Percentiles rank a stretch among this genome's conserved stretches.
phyloP scores from a whole-genome alignment of 2,113 vertebrate species.

The Pao palembangensis region DNA sequence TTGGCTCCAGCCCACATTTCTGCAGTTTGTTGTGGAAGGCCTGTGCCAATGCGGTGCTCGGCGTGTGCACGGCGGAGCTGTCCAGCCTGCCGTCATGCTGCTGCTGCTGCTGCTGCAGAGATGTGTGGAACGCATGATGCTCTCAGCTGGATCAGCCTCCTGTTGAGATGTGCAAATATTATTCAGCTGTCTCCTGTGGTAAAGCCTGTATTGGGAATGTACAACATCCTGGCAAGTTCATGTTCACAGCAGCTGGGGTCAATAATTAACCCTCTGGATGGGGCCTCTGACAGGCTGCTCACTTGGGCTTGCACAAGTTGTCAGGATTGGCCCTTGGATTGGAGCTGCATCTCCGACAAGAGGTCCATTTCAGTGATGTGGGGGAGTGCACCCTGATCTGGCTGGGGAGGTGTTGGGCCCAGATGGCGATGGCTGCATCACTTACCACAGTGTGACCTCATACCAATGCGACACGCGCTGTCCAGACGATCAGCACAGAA shows the following conservation, averaged over 20 bases:
- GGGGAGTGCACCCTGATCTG: slow-evolving; percentile 21
- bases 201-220: slow-evolving; percentile 32
- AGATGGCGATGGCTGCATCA: no score
- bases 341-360: neutral
- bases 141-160: slow-evolving; percentile 14
- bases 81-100: slow-evolving; percentile 40
- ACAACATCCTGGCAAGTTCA: slow-evolving; percentile 31
- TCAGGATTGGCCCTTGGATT: slow-evolving; percentile 10
- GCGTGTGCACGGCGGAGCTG: slow-evolving; percentile 34
- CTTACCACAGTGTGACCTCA: no score
- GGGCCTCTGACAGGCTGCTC: slow-evolving; percentile 15
- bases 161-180: slow-evolving; percentile 11
- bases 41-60: slow-evolving; percentile 57
- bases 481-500: no score
- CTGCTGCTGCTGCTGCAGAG: slow-evolving; percentile 47
- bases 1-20: slow-evolving; percentile 38
- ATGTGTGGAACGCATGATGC: slow-evolving; percentile 38
- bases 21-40: slow-evolving; percentile 51
- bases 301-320: slow-evolving; percentile 26
- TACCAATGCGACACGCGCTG: no score
- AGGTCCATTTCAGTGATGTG: slow-evolving; percentile 9
- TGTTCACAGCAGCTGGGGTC: slow-evolving; percentile 39
- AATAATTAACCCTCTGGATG: slow-evolving; percentile 32
- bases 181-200: slow-evolving; percentile 22
- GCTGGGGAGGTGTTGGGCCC: neutral